These are phyloP conservation scores for Scaptodrosophila latifasciaeformis DNA, from an alignment of 2,888 invertebrate genomes.

Conservation along the genomic window DNA sequence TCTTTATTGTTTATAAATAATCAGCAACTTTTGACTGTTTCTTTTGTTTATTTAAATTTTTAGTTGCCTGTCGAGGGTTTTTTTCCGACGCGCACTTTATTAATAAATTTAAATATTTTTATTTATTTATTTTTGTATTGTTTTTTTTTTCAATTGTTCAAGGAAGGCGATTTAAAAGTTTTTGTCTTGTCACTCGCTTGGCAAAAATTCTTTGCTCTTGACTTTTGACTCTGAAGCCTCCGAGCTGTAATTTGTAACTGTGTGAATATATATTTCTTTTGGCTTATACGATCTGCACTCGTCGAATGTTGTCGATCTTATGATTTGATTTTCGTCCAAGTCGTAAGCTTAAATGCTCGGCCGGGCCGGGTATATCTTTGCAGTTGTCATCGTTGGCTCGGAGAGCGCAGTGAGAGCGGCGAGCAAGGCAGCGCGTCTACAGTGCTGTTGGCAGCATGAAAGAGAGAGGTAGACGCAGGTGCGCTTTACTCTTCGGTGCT, in stretches of 20 bases:
- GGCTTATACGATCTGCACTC: conserved; percentile 68
- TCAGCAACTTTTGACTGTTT: conserved; percentile 27
- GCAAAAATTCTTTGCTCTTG: too few species aligned
- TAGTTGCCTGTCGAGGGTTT: not conserved
- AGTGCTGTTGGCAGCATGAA: conserved; percentile 14
- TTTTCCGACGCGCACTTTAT: conserved; percentile 25
- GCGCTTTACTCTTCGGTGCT: conserved; percentile 47
- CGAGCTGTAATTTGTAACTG: too few species aligned
- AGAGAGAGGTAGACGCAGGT: conserved; percentile 52
- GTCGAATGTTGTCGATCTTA: conserved; percentile 74
- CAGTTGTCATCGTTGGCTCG: conserved; percentile 4
- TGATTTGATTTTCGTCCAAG: conserved; percentile 73
- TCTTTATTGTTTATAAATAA: conserved; percentile 53
- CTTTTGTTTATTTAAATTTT: conserved; percentile 10
- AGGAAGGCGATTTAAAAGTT: too few species aligned
- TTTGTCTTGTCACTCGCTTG: not conserved
- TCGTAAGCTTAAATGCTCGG: conserved; percentile 73
- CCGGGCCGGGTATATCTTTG: conserved; percentile 8
- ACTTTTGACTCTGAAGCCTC: not conserved
- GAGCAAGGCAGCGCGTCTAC: conserved; percentile 23
- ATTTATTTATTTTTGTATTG: conserved; percentile 13
- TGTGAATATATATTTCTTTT: too few species aligned
- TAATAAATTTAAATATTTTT: conserved; percentile 25
- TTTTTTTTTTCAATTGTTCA: too few species aligned
- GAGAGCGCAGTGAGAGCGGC: conserved; percentile 29